Evolutionary conservation across 2,888 invertebrate species (phyloP), one percentile per base, ranked within the genome.

Genomic region (Auanema freiburgensis): DNA sequence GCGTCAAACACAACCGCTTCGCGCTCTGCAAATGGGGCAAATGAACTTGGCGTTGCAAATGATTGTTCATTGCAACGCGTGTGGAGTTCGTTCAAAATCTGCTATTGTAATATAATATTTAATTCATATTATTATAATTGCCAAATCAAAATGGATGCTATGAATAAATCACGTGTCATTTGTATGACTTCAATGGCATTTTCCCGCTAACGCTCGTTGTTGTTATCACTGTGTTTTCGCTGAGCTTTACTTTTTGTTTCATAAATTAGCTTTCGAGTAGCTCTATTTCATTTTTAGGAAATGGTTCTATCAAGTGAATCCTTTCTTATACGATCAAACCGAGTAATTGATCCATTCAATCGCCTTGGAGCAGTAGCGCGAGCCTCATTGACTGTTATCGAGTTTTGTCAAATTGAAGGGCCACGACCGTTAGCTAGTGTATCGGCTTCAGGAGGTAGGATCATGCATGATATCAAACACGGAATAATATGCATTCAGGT

Each of bases 321-420:
- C 18, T 18, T 62, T 10, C 42, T 62, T 3, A 63, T 63, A n/a
- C 63, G 63, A 8, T 44, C 57, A n/a, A 25, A 40, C 12, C 42
- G 57, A 12, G 62, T 72, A 11, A 63, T 71, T 18, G 74, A 74
- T 50, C 74, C 74, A 21, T 74, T 74, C 57, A 66, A 72, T 57
- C 59, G 74, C 44, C 65, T 74, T 44, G 65, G 69, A 33, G 40
- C 63, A 1, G 56, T 59, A 55, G 67, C 72, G 42, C 65, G 68
- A 24, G 73, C 79, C 11, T 68, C 78, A 24, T 55, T 80, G 11
- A 61, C 75, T 18, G 65, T 79, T 24, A 69, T 80, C 25, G 80
- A 80, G 52, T 80, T 80, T 62, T 80, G 80, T 57, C 80, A 81
- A 71, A 79, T 79, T 14, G 65, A 71, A 51, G 78, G 79, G 1